Evolutionary conservation across 2,888 invertebrate species (phyloP).

Genomic region (Crocallis elinguaria): DNA sequence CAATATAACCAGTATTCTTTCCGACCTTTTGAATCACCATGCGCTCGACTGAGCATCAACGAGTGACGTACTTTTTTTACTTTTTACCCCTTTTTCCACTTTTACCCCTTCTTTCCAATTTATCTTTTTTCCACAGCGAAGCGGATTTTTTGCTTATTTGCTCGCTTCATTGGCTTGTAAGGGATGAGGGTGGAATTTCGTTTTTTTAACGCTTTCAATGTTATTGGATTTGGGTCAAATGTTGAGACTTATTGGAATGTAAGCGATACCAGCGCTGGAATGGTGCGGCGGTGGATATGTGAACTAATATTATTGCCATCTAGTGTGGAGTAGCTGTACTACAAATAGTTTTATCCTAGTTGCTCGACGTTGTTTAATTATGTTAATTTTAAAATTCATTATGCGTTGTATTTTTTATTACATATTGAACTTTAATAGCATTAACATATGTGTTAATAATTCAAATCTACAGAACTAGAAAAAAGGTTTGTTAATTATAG

Average conservation of each 20-base stretch:
- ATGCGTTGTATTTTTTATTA: too few species aligned
- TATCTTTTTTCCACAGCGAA: conserved; percentile 77
- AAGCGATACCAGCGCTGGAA: conserved; percentile 29
- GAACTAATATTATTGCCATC: conserved; percentile 44
- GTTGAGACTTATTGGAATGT: conserved; percentile 49
- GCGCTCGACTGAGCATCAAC: conserved; percentile 70
- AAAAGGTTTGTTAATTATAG: too few species aligned
- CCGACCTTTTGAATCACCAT: conserved; percentile 73
- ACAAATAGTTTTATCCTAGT: background rate
- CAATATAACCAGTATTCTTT: conserved; percentile 55
- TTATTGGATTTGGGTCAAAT: conserved; percentile 70
- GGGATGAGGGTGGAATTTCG: conserved; percentile 74
- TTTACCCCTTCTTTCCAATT: conserved; percentile 67
- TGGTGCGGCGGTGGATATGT: conserved; percentile 27
- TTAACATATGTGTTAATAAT: too few species aligned
- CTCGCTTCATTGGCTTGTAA: conserved; percentile 83
- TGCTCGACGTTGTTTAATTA: background rate
- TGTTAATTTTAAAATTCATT: too few species aligned
- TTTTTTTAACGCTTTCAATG: conserved; percentile 54
- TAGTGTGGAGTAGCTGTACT: conserved; percentile 21
- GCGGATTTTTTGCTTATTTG: conserved; percentile 83
- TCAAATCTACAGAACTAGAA: too few species aligned
- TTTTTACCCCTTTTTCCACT: conserved; percentile 44
- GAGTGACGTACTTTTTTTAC: conserved; percentile 65
- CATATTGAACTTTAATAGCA: too few species aligned